phyloP scores from a whole-genome alignment of 2,797 vertebrate genomes.

The Gymnocypris eckloni region DNA sequence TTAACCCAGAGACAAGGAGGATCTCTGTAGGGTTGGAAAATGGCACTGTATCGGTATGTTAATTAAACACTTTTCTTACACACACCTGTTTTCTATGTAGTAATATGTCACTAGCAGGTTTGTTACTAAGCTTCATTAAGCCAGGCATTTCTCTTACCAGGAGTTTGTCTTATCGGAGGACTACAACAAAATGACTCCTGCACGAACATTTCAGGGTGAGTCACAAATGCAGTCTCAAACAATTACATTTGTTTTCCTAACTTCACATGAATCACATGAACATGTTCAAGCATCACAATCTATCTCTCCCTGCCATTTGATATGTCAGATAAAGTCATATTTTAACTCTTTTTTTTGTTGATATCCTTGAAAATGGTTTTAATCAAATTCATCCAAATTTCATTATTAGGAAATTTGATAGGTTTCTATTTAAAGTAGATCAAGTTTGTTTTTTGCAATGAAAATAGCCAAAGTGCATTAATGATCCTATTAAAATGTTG shows the following conservation, averaged over 20 bases:
- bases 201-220: slow-evolving; percentile 92
- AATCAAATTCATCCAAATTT: not conserved
- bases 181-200: slow-evolving; percentile 96
- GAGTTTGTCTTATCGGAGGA: slow-evolving; percentile 97
- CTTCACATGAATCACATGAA: not conserved
- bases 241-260: not conserved
- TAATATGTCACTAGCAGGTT: not conserved
- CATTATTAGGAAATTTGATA: no score
- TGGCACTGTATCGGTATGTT: slow-evolving; percentile 94
- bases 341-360: not conserved
- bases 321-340: not conserved
- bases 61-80: not conserved
- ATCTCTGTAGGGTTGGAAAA: slow-evolving; percentile 95
- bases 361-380: not conserved
- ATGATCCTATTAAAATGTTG: no score
- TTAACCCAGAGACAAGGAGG: slow-evolving; percentile 97
- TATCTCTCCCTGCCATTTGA: not conserved
- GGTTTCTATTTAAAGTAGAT: not conserved
- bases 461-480: no score
- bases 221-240: not conserved
- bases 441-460: no score
- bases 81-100: not conserved
- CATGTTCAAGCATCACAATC: not conserved
- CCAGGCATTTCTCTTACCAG: slow-evolving; percentile 70
- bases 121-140: not conserved